Evolutionary conservation across 1,140 invertebrate species (phyloP).

Genomic region (Drosophila lacteicornis): DNA sequence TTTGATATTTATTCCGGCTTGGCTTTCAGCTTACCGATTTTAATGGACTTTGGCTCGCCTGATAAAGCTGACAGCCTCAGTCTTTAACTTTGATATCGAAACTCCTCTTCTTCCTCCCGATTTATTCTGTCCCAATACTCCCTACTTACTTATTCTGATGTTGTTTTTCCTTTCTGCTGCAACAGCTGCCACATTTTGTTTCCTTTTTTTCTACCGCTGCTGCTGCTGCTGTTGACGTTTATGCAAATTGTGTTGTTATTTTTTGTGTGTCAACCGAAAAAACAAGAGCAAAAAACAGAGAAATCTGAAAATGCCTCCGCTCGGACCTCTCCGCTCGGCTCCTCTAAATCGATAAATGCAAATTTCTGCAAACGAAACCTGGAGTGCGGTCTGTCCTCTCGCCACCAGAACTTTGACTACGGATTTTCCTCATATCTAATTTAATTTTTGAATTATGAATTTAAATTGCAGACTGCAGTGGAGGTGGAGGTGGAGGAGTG

Average conservation of each 20-base stretch:
- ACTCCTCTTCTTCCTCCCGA: background rate
- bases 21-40: background rate
- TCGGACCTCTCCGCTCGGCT: conserved; percentile 13
- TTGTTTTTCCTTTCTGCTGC: conserved; percentile 61
- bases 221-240: conserved; percentile 53
- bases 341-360: conserved; percentile 70
- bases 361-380: conserved; percentile 36
- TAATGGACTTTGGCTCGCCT: conserved; percentile 7
- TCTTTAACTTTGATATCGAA: background rate
- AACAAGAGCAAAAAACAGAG: conserved; percentile 40
- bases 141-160: conserved; percentile 53
- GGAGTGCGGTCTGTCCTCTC: background rate
- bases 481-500: background rate
- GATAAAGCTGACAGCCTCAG: conserved; percentile 5
- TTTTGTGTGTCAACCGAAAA: conserved; percentile 62
- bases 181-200: conserved; percentile 66
- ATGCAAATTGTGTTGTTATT: conserved; percentile 78
- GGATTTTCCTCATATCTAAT: conserved; percentile 41
- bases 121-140: conserved; percentile 3
- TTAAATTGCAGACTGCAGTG: conserved; percentile 30
- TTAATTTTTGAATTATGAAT: conserved; percentile 78
- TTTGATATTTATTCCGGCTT: background rate
- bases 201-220: conserved; percentile 20
- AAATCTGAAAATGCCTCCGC: conserved; percentile 31
- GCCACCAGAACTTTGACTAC: conserved; percentile 2